phyloP scores from a whole-genome alignment of 2,797 vertebrate species.

The Falco biarmicus region DNA sequence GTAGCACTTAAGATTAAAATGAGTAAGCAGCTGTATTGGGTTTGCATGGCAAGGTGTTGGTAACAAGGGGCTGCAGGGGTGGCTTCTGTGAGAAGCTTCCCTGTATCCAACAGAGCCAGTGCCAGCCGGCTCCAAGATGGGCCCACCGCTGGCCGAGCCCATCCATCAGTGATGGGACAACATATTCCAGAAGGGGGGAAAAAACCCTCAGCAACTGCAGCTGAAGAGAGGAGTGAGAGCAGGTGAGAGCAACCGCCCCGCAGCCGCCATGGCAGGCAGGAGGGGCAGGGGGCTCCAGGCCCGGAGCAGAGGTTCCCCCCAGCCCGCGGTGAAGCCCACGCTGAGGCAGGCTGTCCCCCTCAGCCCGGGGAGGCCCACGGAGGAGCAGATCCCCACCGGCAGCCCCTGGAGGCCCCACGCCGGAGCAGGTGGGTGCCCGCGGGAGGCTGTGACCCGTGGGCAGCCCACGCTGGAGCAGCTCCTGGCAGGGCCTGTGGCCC shows the following conservation, averaged over 20 bases:
- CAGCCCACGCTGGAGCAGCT: too few species aligned
- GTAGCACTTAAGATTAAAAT: not conserved
- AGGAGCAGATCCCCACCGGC: too few species aligned
- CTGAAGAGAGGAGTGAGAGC: not conserved
- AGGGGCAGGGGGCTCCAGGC: not conserved
- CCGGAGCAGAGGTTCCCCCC: too few species aligned
- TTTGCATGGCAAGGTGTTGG: not conserved
- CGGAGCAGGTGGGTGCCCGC: too few species aligned
- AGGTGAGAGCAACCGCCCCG: not conserved
- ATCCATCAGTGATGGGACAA: not conserved
- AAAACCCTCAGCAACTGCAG: not conserved
- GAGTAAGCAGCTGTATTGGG: not conserved
- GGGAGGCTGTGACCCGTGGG: too few species aligned
- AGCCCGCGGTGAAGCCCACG: too few species aligned
- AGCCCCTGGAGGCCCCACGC: too few species aligned
- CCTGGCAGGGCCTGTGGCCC: too few species aligned
- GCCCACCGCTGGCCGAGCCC: not conserved
- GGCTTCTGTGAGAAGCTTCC: not conserved
- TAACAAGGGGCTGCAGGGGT: not conserved
- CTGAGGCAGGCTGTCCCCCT: too few species aligned
- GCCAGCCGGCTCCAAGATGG: not conserved
- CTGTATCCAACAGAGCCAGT: not conserved
- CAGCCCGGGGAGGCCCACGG: too few species aligned
- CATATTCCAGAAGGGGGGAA: not conserved
- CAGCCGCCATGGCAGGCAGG: not conserved